phyloP scores from a whole-genome alignment of 2,113 vertebrate species.

The Clarias macrocephalus region DNA sequence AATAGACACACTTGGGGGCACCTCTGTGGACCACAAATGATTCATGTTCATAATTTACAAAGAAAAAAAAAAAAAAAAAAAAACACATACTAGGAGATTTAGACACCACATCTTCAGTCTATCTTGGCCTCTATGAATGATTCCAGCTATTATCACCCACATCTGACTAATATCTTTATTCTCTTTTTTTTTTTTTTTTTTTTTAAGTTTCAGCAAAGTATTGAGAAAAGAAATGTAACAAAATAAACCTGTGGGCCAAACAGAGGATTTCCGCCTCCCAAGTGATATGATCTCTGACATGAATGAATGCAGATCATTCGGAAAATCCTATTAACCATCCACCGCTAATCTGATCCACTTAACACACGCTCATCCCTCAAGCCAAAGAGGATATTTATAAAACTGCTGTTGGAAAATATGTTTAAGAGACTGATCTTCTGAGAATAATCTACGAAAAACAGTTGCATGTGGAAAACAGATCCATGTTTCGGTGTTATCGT shows the following conservation, averaged over 20 bases:
- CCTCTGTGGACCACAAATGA: too few relatives aligned
- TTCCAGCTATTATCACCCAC: too few relatives aligned
- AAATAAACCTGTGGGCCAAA: neutral
- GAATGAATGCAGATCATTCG: neutral
- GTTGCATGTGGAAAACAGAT: neutral
- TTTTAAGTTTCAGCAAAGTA: neutral
- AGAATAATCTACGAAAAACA: neutral
- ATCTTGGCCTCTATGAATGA: too few relatives aligned
- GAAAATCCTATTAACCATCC: conserved; percentile 36
- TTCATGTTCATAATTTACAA: too few relatives aligned
- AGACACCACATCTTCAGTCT: too few relatives aligned
- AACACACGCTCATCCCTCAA: conserved; percentile 21
- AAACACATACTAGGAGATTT: too few relatives aligned
- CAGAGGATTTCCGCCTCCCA: neutral
- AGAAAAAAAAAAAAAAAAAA: too few relatives aligned
- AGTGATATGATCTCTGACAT: neutral
- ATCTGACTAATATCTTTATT: neutral
- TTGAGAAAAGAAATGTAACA: neutral
- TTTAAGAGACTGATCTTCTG: neutral
- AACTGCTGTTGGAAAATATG: neutral
- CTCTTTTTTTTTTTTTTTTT: too few relatives aligned
- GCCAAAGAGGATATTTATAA: neutral
- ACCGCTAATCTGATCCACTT: conserved; percentile 20
- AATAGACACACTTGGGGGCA: too few relatives aligned
- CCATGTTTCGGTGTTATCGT: neutral